Evolutionary conservation across 2,113 vertebrate species (phyloP), one percentile per base, ranked within the genome.

Genomic region (Scomber japonicus): DNA sequence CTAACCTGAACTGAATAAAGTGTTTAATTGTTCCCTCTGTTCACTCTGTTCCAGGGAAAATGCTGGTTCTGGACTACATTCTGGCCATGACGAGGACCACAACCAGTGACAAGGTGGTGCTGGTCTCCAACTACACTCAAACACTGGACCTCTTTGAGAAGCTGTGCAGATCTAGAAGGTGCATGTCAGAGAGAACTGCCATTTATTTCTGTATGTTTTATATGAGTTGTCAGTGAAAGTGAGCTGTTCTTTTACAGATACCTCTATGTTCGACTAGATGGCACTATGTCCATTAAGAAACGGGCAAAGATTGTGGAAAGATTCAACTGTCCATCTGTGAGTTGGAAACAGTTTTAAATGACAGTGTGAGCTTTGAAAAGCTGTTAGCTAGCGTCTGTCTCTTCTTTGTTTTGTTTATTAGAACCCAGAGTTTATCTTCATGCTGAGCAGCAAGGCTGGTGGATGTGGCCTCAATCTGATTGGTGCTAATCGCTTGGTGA

Each of bases 261-360:
- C 89, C 93, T 97, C 3, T 99, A 99, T 14, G 97, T 98, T 48
- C 95, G 98, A 19, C 91, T 99, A 87, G 98, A 99, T 0, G 98
- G 98, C 71, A 98, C 97, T 0, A 99, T 99, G 98, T 99, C 98
- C 19, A 99, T 99, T 85, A 99, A 98, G 91, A 99, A 99, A 91
- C 94, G 98, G 89, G 98, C 98, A 0, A 99, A 98, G 87, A 92
- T 99, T 1, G 98, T 99, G 80, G 98, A 99, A 61, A 91, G 93
- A 51, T 99, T 99, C 91, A 99, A 99, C 91, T 96, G 72, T 80
- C 93, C 94, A 2, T 96, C 95, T 0, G 98, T 99, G 92, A 96
- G 96, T 92, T n/a, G 16, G 49, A 72, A 16, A 12, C 10, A 6
- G 8, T 0, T 50, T 68, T 51, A 65, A 55, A n/a, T 5, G 0